Base-by-base conservation (phyloP, 2,888 invertebrate genomes). In the Trilocha varians region DNA sequence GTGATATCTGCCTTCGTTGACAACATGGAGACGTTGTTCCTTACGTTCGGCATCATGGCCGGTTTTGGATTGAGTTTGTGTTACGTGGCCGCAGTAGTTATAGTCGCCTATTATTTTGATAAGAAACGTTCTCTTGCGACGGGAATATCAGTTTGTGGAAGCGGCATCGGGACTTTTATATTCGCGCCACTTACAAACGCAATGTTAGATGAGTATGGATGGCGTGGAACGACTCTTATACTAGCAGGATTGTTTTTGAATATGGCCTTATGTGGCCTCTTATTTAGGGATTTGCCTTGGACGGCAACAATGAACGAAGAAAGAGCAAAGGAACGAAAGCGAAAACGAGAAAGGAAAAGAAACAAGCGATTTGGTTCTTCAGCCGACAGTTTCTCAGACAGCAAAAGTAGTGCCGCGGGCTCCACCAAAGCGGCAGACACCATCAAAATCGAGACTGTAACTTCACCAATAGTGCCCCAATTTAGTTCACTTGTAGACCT, bases 81-180 rank as follows among this genome's bases (percentile, higher is more conserved):
- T 68, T 96, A 95, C 74, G 95, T 95, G 39, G 92, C 95, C n/a
- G 94, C 95, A 1, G 94, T 96, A 5, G 95, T 96, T 2, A 93
- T 94, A 52, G 95, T 96, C 18, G 95, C 95, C 1, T 95, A 95
- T 69, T 96, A 95, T 70, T 96, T 96, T 69, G 94, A 95, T 62
- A 92, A 92, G 70, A 90, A 88, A 62, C 87, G 95, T 44, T 94
- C 94, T 0, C 88, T 95, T 48, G 96, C 96, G 5, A 96, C 95
- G 9, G 95, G 95, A 0, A 84, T 95, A 39, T 93, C 94, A 1
- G 94, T 95, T 0, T 95, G 94, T 72, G 95, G 96, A 3, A 93
- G 93, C 55, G 95, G 95, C 14, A 93, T 95, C 47, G 96, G 96
- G 3, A 96, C 96, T 0, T 94, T 95, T 68, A 88, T 95, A 42